Base-by-base conservation (phyloP, 2,888 invertebrate genomes). In the Andricus quercusramuli region DNA sequence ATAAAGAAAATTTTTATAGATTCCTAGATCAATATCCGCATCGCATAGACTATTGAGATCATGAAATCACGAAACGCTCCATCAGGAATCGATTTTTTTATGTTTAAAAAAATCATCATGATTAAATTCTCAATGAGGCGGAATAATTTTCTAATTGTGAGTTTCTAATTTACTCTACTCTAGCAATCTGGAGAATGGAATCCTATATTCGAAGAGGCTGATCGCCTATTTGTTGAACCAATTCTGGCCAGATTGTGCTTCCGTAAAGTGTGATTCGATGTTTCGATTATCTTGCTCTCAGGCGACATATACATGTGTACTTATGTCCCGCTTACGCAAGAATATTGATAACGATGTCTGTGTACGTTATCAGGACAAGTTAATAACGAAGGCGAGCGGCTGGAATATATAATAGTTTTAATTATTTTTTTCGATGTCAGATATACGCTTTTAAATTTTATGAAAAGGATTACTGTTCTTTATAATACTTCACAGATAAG, bases 221-320 rank as follows among this genome's bases (percentile, higher is more conserved):
- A 77, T 77, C 47, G 78, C 64, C 67, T 83, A 82, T 80, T 80
- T 81, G 76, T 78, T 66, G 51, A 81, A 80, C 81, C 78, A 82
- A 79, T 82, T 82, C 70, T 51, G 29, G 51, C 15, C 79, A 74
- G 47, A 77, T 67, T 78, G n/a, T 67, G 62, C 62, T 47, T 70
- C 47, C 51, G 47, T 74, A 74, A 74, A 56, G 85, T 87, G 83
- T 83, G 78, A 84, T 86, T 85, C 84, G 76, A 80, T 88, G 85
- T 86, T 83, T 80, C 83, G 84, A 86, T 88, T 85, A 88, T 89
- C 85, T 62, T 47, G 17, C 68, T 70, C 79, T 83, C 70, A 41
- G 74, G 70, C 74, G 66, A 80, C 83, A 83, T 79, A 83, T 80
- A 67, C 74, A 56, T 59, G 15, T 74, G 56, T 74, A 74, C 56